Evolutionary conservation across 2,888 invertebrate genomes (phyloP).

Genomic region (Caenorhabditis afra): DNA sequence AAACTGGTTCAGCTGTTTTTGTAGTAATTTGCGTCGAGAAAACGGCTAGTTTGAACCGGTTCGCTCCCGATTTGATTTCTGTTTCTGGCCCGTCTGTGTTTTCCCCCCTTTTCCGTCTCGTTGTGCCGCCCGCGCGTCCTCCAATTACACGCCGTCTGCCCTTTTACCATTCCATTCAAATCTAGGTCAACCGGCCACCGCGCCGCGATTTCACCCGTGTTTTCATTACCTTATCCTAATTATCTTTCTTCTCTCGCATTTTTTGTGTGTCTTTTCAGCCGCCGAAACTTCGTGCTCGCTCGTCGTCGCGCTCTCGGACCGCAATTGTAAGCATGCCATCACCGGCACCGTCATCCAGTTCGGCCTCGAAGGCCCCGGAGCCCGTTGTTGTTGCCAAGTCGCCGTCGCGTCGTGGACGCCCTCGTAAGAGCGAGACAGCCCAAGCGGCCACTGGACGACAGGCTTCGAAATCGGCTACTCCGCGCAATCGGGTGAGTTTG

Average conservation of each 20-base stretch:
- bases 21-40: too few species aligned
- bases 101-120: conserved; percentile 3
- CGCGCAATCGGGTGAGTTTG: conserved; percentile 12
- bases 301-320: conserved; percentile 25
- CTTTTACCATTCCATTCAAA: conserved; percentile 48
- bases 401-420: conserved; percentile 24
- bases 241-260: background rate
- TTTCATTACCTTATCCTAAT: background rate
- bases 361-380: too few species aligned
- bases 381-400: conserved; percentile 11
- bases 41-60: too few species aligned
- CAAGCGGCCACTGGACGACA: background rate
- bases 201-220: background rate
- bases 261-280: conserved; percentile 15
- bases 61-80: too few species aligned
- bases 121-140: background rate
- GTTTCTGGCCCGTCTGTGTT: background rate
- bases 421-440: background rate
- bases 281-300: conserved; percentile 30
- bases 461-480: conserved; percentile 16
- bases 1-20: too few species aligned
- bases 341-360: background rate
- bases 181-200: conserved; percentile 26
- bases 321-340: conserved; percentile 2
- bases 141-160: conserved; percentile 34